These are phyloP conservation scores for Dorcus parallelipipedus DNA, from an alignment of 2,888 invertebrate genomes.

Conservation along the genomic window DNA sequence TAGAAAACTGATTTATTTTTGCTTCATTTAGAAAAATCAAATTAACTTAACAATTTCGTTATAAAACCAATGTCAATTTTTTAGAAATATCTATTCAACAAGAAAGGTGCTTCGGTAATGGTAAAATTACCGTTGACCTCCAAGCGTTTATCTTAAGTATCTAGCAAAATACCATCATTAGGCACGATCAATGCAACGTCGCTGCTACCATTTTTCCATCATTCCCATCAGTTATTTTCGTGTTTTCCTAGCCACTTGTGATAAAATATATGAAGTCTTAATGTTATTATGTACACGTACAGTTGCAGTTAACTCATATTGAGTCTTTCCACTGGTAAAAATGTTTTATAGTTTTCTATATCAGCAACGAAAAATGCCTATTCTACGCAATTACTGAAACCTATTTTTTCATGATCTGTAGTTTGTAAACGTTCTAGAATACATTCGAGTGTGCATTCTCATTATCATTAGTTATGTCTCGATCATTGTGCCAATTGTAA, in stretches of 20 bases:
- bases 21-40: too few relatives aligned
- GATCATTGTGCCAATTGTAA: constrained; percentile 11
- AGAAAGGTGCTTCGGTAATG: too few relatives aligned
- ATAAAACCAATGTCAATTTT: too few relatives aligned
- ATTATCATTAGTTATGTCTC: constrained; percentile 2
- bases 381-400: not conserved
- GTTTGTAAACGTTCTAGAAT: not conserved
- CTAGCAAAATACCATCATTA: too few relatives aligned
- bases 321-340: constrained; percentile 3
- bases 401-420: not conserved
- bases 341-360: constrained; percentile 6
- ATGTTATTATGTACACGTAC: not conserved
- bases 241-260: constrained; percentile 13
- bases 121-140: too few relatives aligned
- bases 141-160: too few relatives aligned
- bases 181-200: too few relatives aligned
- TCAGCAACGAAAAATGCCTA: constrained; percentile 15
- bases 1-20: too few relatives aligned
- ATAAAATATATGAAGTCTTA: constrained; percentile 3
- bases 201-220: too few relatives aligned
- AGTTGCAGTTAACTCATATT: constrained; percentile 11
- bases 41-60: too few relatives aligned
- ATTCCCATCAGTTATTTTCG: not conserved
- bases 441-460: not conserved
- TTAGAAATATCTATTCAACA: too few relatives aligned